phyloP scores from a whole-genome alignment of 37 sponge, comb jelly and placozoan genomes.

The Theonella swinhoei region DNA sequence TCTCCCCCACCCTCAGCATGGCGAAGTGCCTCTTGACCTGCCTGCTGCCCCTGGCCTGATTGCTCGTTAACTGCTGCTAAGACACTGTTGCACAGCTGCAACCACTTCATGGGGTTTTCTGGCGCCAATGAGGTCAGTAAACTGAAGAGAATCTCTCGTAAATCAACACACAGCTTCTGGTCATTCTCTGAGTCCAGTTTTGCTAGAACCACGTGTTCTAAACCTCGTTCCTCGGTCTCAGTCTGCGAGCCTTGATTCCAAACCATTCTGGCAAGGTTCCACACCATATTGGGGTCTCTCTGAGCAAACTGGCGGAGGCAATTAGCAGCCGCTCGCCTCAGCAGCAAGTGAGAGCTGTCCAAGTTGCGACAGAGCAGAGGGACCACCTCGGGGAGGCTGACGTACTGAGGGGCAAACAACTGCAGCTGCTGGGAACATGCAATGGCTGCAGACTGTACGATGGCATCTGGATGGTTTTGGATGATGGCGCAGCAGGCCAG shows the following conservation, averaged over 20 bases:
- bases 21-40: neutral
- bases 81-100: slow-evolving; percentile 80
- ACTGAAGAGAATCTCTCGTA: slow-evolving; percentile 87
- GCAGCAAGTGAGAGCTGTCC: slow-evolving; percentile 66
- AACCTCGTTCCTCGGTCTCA: neutral
- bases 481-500: slow-evolving; percentile 68
- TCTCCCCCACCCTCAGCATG: slow-evolving; percentile 27
- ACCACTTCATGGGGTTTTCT: slow-evolving; percentile 84
- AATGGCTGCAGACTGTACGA: slow-evolving; percentile 87
- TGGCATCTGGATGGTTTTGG: slow-evolving; percentile 84
- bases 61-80: slow-evolving; percentile 53
- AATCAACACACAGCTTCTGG: slow-evolving; percentile 59
- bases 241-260: slow-evolving; percentile 3
- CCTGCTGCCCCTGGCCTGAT: neutral
- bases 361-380: slow-evolving; percentile 68
- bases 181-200: slow-evolving; percentile 86
- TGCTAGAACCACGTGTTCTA: slow-evolving; percentile 67
- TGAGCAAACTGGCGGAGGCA: slow-evolving; percentile 91
- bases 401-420: slow-evolving; percentile 91
- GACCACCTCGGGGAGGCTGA: slow-evolving; percentile 45
- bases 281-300: slow-evolving; percentile 71
- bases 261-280: slow-evolving; percentile 16
- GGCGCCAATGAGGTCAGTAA: slow-evolving; percentile 77
- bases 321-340: slow-evolving; percentile 80
- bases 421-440: slow-evolving; percentile 93